Conservation (phyloP, 2,113 vertebrate genomes). For the Lepisosteus oculatus region DNA sequence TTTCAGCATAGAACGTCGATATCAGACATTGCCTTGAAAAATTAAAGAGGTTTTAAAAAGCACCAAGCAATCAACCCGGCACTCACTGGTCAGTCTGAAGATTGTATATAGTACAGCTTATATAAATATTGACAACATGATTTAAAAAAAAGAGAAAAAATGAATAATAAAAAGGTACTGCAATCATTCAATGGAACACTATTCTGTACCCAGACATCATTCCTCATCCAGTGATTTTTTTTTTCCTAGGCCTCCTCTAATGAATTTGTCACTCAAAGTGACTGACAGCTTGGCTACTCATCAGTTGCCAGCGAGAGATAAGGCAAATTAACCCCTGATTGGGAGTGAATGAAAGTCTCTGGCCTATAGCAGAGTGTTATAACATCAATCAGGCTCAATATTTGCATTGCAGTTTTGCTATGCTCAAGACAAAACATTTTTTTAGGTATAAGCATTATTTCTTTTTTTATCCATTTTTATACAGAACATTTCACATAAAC, state of each 20-base stretch:
- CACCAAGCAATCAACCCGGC: background rate
- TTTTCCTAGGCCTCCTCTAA: background rate
- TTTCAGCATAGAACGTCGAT: background rate
- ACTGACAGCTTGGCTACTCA: constrained; percentile 3
- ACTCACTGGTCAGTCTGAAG: background rate
- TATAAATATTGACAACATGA: background rate
- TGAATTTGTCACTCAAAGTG: constrained; percentile 9
- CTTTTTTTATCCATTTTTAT: too few relatives aligned
- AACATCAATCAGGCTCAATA: constrained; percentile 14
- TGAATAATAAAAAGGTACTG: background rate
- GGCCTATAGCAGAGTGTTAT: background rate
- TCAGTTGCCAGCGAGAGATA: background rate
- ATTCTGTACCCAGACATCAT: background rate
- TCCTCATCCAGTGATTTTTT: background rate
- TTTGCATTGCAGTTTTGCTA: too few relatives aligned
- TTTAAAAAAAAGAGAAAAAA: background rate
- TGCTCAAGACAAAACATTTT: too few relatives aligned
- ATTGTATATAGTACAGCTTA: background rate
- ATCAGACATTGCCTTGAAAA: background rate
- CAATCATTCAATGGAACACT: background rate
- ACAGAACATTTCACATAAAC: too few relatives aligned
- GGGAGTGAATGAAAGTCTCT: background rate
- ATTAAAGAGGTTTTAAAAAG: background rate
- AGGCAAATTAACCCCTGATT: constrained; percentile 1
- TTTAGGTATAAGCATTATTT: too few relatives aligned